Percentiles rank a stretch among this genome's conserved stretches.
Evolutionary conservation across 2,797 vertebrate species (phyloP).

Genomic region (Lepidocolaptes lacrymiger): DNA sequence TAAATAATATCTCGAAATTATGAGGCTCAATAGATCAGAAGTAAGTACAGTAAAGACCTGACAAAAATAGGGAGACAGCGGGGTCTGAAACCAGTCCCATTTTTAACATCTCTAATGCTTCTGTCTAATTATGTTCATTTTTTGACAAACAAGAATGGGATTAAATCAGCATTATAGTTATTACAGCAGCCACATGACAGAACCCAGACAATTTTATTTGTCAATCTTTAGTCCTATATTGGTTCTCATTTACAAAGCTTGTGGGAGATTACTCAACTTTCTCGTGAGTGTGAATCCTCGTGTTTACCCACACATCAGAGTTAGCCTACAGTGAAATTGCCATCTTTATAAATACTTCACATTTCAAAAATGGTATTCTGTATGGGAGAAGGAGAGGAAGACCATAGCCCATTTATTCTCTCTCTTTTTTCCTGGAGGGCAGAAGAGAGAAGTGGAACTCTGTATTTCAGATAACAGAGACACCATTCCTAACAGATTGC

Average conservation of each 20-base stretch:
- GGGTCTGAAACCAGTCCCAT: background rate
- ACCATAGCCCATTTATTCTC: background rate
- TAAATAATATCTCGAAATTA: conserved; percentile 7
- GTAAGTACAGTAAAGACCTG: conserved; percentile 22
- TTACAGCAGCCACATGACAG: background rate
- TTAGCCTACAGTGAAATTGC: background rate
- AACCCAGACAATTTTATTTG: conserved; percentile 12
- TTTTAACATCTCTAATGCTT: background rate
- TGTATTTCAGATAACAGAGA: background rate
- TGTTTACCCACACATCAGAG: background rate
- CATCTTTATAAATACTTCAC: background rate
- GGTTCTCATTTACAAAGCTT: background rate
- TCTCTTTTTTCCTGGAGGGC: background rate
- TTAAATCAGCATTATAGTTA: background rate
- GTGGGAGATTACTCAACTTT: background rate
- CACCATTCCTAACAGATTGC: conserved; percentile 4
- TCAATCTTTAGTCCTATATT: background rate
- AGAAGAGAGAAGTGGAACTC: background rate
- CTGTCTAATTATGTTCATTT: conserved; percentile 1
- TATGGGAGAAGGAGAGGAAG: background rate
- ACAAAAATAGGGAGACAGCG: conserved; percentile 25
- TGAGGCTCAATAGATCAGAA: conserved; percentile 15
- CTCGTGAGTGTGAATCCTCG: background rate
- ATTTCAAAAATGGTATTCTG: background rate
- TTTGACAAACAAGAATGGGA: background rate